Conservation (phyloP, 2,888 invertebrate genomes). For the Epistrophella euchroma region DNA sequence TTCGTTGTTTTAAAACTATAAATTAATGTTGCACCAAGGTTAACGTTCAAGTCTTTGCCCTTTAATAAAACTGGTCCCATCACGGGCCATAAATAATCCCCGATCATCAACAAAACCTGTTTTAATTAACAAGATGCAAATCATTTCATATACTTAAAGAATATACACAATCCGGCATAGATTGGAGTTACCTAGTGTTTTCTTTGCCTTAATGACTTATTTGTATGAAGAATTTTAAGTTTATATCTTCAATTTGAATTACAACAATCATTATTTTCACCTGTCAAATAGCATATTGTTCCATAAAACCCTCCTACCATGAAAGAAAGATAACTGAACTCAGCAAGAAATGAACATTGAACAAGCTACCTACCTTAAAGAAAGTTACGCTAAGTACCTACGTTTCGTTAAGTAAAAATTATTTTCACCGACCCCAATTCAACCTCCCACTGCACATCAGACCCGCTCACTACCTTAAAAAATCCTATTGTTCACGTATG, state of each 20-base stretch:
- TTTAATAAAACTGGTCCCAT: constrained; percentile 24
- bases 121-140: constrained; percentile 4
- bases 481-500: constrained; percentile 60
- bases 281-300: constrained; percentile 38
- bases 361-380: constrained; percentile 55
- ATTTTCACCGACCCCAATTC: constrained; percentile 75
- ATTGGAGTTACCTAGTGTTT: not conserved
- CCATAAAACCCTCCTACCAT: constrained; percentile 69
- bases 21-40: constrained; percentile 21
- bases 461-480: not conserved
- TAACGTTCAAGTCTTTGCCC: not conserved
- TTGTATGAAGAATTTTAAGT: not conserved
- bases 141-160: not conserved
- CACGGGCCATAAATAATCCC: not conserved
- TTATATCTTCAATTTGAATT: not conserved
- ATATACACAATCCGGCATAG: not conserved
- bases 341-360: constrained; percentile 39
- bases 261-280: constrained; percentile 18
- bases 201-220: not conserved
- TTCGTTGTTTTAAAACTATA: not conserved
- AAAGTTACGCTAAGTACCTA: constrained; percentile 73
- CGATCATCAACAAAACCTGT: constrained; percentile 14
- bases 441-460: constrained; percentile 31
- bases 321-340: constrained; percentile 63
- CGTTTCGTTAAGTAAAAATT: constrained; percentile 34